A percentile compares a stretch with the other conserved stretches of the same genome.
phyloP scores from a whole-genome alignment of 2,888 invertebrate species.

The Dryocosmus kuriphilus region DNA sequence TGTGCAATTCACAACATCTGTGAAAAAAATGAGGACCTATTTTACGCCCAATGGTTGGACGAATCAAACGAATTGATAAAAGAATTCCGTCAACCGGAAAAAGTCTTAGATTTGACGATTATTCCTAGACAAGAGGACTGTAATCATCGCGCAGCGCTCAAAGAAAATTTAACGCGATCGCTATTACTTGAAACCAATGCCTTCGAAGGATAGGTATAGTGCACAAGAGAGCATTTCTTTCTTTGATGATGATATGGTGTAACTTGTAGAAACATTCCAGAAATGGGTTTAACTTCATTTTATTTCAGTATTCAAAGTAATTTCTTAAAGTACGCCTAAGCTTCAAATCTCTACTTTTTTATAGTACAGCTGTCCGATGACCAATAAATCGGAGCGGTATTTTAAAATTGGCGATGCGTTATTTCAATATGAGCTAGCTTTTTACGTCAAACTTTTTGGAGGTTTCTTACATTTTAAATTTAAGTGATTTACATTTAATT shows the following conservation, averaged over 20 bases:
- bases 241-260: not conserved
- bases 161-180: slow-evolving; percentile 41
- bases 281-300: not conserved
- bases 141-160: slow-evolving; percentile 46
- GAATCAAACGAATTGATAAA: slow-evolving; percentile 45
- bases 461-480: not conserved
- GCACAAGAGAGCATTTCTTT: not conserved
- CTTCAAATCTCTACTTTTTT: not conserved
- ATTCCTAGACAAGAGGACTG: slow-evolving; percentile 42
- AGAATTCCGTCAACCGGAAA: slow-evolving; percentile 60
- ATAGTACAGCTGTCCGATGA: not conserved
- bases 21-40: slow-evolving; percentile 56
- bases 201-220: not conserved
- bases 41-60: slow-evolving; percentile 56
- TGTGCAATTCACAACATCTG: slow-evolving; percentile 65
- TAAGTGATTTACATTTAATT: not conserved
- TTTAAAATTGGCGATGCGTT: too few relatives aligned
- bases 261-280: not conserved
- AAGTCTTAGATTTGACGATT: slow-evolving; percentile 46
- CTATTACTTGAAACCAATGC: not conserved
- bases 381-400: not conserved
- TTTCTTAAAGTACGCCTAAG: not conserved
- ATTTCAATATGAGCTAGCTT: too few relatives aligned
- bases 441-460: too few relatives aligned
- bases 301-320: not conserved